A percentile compares a stretch with the other conserved stretches of the same genome.
These are phyloP conservation scores for Eumerus sabulonum DNA, from an alignment of 2,888 invertebrate species.

Conservation along the genomic window DNA sequence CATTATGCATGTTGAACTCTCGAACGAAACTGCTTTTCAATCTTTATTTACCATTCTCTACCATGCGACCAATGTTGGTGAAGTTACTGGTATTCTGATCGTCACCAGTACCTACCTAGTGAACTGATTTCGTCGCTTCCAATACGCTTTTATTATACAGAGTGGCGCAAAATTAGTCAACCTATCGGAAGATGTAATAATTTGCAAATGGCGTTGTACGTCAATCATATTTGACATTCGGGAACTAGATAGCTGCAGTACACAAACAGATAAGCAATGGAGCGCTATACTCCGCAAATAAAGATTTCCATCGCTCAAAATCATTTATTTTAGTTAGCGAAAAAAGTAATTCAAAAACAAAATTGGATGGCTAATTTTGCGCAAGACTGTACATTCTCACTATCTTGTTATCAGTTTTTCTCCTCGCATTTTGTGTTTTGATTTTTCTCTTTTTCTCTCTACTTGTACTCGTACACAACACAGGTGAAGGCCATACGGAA, in stretches of 20 bases:
- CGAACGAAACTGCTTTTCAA: conserved; percentile 57
- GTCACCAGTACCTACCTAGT: conserved; percentile 45
- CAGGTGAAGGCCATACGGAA: conserved; percentile 88
- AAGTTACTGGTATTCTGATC: conserved; percentile 42
- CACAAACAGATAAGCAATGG: too few relatives aligned
- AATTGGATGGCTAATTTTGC: too few relatives aligned
- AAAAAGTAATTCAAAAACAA: too few relatives aligned
- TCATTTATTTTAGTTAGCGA: too few relatives aligned
- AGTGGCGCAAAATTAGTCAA: too few relatives aligned
- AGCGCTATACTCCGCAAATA: too few relatives aligned
- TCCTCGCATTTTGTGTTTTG: neutral
- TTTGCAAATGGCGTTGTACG: too few relatives aligned
- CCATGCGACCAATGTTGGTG: conserved; percentile 26
- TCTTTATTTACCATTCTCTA: conserved; percentile 27
- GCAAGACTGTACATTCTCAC: neutral
- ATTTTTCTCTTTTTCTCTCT: conserved; percentile 26
- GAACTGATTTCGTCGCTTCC: conserved; percentile 47
- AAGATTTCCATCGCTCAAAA: conserved; percentile 1
- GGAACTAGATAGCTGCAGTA: too few relatives aligned
- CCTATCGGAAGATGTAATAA: too few relatives aligned
- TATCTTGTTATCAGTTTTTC: conserved; percentile 1
- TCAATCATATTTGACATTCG: too few relatives aligned
- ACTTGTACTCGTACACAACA: conserved; percentile 18
- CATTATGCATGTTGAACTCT: conserved; percentile 59
- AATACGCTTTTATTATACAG: too few relatives aligned